Evolutionary conservation across 2,888 invertebrate species (phyloP).

Genomic region (Terebella lapidaria): DNA sequence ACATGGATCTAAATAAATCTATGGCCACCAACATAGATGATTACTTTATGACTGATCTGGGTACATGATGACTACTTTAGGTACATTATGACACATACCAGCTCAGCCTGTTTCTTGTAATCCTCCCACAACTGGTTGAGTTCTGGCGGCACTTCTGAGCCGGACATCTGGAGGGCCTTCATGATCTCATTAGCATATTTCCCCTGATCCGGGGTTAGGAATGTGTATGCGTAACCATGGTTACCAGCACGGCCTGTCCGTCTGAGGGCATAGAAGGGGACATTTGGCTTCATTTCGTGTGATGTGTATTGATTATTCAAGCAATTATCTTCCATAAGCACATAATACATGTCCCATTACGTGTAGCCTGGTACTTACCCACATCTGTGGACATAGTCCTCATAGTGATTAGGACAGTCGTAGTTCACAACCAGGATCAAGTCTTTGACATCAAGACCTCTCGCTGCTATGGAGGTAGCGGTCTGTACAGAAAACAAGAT

Average conservation of each 20-base stretch:
- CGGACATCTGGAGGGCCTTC: conserved; percentile 83
- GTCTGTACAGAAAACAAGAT: conserved; percentile 56
- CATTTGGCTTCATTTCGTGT: background rate
- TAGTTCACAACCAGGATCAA: conserved; percentile 96
- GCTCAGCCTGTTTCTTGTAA: conserved; percentile 84
- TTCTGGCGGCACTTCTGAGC: conserved; percentile 70
- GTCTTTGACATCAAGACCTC: conserved; percentile 98
- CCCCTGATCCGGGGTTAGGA: conserved; percentile 90
- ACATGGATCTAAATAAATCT: no score
- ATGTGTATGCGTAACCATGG: conserved; percentile 95
- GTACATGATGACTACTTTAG: background rate
- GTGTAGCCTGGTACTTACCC: conserved; percentile 58
- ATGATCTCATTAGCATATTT: conserved; percentile 88
- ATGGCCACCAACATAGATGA: no score
- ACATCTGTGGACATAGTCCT: conserved; percentile 98
- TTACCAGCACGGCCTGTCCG: conserved; percentile 72
- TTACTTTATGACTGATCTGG: no score
- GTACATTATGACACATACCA: conserved; percentile 64
- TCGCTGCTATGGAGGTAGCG: conserved; percentile 95
- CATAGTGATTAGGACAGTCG: conserved; percentile 99
- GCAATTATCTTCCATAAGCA: no score
- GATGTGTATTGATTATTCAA: no score
- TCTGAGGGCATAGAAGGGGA: conserved; percentile 46
- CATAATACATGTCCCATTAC: no score
- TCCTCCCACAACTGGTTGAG: conserved; percentile 64